A percentile compares a stretch with the other conserved stretches of the same genome.
Evolutionary conservation across 92 coral and sea anemone species (phyloP).

Genomic region (Epizoanthus stellaris): DNA sequence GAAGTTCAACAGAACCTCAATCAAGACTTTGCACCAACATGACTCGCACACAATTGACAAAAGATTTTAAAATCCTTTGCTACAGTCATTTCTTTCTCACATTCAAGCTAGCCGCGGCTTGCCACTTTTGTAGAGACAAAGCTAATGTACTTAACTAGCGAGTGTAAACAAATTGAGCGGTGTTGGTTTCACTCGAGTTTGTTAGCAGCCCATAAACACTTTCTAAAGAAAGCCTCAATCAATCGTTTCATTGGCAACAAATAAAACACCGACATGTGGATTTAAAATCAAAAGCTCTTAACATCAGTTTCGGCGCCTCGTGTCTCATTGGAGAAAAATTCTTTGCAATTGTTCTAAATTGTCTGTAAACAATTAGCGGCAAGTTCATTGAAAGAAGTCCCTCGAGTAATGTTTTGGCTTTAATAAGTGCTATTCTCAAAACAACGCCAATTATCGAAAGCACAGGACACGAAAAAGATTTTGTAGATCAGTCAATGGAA

Average conservation of each 20-base stretch:
- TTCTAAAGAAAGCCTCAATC: background rate
- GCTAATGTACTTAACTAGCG: conserved; percentile 18
- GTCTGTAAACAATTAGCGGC: background rate
- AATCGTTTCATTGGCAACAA: background rate
- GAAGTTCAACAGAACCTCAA: background rate
- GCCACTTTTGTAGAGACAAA: background rate
- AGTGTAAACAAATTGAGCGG: conserved; percentile 24
- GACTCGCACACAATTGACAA: background rate
- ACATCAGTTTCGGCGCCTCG: background rate
- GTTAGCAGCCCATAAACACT: conserved; percentile 34
- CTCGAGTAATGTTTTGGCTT: background rate
- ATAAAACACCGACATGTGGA: background rate
- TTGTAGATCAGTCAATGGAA: background rate
- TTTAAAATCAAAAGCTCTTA: background rate
- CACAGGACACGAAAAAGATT: background rate
- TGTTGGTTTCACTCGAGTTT: conserved; percentile 8
- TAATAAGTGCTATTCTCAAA: background rate
- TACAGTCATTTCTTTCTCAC: background rate
- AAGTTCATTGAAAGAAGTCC: conserved; percentile 2
- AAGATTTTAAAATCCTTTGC: background rate
- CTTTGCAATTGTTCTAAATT: conserved; percentile 8
- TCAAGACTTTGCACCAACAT: background rate
- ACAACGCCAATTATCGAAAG: background rate
- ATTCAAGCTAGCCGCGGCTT: conserved; percentile 17
- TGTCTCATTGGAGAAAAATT: background rate